phyloP scores from a whole-genome alignment of 2,113 vertebrate species.

The Mustela nigripes region DNA sequence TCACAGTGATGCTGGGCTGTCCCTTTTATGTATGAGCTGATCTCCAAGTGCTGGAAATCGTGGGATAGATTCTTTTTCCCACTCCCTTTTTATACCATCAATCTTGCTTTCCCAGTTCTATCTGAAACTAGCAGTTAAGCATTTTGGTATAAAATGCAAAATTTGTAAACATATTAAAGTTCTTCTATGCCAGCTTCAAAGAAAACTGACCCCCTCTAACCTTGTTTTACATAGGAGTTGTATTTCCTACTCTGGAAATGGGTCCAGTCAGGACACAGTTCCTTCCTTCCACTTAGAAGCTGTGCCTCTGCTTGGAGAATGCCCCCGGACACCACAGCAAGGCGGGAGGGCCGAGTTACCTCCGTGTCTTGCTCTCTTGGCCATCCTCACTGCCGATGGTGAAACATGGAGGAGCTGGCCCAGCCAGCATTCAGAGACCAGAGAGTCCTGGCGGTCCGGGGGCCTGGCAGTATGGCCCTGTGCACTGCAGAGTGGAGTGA shows the following conservation, averaged over 20 bases:
- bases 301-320: not conserved
- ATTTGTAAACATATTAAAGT: not conserved
- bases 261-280: not conserved
- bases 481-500: not conserved
- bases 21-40: not conserved
- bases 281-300: not conserved
- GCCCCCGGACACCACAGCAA: not conserved
- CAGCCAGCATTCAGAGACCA: not conserved
- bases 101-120: not conserved
- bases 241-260: not conserved
- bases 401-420: not conserved
- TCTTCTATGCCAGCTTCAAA: constrained; percentile 3
- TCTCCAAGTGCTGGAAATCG: not conserved
- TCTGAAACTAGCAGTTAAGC: not conserved
- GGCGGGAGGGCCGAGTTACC: not conserved
- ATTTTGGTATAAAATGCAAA: not conserved
- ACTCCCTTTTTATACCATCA: not conserved
- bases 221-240: not conserved
- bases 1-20: not conserved
- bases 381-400: rapidly evolving
- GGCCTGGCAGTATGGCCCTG: rapidly evolving
- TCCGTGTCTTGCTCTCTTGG: not conserved
- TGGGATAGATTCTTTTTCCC: not conserved
- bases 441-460: not conserved
- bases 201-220: not conserved